Base-by-base conservation (phyloP, 92 coral and sea anemone species). In the Umimayanthus chanpuru region DNA sequence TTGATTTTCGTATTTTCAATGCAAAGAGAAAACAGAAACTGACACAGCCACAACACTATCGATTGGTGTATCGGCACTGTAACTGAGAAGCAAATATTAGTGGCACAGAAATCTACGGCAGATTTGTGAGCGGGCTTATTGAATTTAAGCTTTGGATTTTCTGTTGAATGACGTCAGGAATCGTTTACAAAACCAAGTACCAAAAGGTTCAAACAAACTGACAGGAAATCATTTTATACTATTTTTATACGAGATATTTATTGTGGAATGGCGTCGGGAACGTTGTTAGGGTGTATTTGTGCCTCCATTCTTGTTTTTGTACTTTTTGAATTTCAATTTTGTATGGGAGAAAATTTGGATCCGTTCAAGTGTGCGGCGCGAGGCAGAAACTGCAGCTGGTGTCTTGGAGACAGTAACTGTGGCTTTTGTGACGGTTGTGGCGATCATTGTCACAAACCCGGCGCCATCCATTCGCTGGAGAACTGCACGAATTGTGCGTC, bases 381-480 rank as follows among this genome's bases (percentile, higher is more conserved):
- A 76, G 99, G 99, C 23, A 84, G 95, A 74, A 97, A 97, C 89
- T 97, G 99, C 73, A 91, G 96, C 43, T 97, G 96, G 94, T 97
- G 99, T 80, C 86, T 97, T 58, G 94, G 97, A 88, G 99, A 97
- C 80, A 98, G 99, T 30, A 97, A 95, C 74, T 97, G 99, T 86
- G 99, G 99, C 32, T 97, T 97, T 86, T 97, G 99, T 85, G 99
- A 97, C 91, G 90, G 91, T 39, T 97, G 99, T 82, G 98, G 98
- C 6, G 99, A 97, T 89, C 93, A 95, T 16, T 97, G 99, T 73
- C 99, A 97, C 80, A 96, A 91, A 65, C 93, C 97, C 5, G 97
- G 94, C 30, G 98, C 98, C 25, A 94, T 91, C 16, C 95, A 96
- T 77, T 91, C 93, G 73, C 90, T 95, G 36, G 90, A 94, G 55